Evolutionary conservation across 2,797 vertebrate species (phyloP).

Genomic region (Amazona ochrocephala): DNA sequence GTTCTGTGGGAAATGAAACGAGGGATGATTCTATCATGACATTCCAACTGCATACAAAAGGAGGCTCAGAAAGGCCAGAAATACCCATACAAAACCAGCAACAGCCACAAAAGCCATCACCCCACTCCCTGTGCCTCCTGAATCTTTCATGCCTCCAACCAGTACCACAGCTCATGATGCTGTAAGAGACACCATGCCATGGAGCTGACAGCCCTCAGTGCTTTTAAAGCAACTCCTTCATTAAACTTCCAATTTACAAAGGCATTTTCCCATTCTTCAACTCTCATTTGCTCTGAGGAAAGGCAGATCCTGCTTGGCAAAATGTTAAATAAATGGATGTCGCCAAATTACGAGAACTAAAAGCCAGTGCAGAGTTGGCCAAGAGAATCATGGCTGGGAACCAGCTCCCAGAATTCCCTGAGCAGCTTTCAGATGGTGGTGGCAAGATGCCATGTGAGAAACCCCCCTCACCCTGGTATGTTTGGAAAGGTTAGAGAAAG

Average conservation of each 20-base stretch:
- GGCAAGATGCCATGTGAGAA: not conserved
- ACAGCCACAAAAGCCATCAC: not conserved
- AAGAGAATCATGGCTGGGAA: constrained; percentile 32
- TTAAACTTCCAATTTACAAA: constrained; percentile 37
- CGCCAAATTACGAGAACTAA: constrained; percentile 55
- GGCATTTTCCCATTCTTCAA: constrained; percentile 51
- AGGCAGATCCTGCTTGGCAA: not conserved
- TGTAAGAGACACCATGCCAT: not conserved
- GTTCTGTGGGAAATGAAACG: not conserved
- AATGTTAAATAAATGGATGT: constrained; percentile 10
- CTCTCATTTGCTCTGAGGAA: constrained; percentile 53
- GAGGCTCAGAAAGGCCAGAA: not conserved
- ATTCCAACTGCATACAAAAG: not conserved
- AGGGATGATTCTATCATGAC: not conserved
- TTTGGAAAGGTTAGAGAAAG: not conserved
- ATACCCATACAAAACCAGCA: not conserved
- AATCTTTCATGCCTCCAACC: not conserved
- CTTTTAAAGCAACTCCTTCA: not conserved
- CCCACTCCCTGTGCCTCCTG: not conserved
- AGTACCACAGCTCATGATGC: not conserved
- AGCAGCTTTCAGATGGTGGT: constrained; percentile 27
- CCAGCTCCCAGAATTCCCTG: constrained; percentile 30
- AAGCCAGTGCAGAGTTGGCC: constrained; percentile 40
- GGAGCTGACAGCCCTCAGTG: not conserved
- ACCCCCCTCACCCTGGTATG: constrained; percentile 36